These are phyloP conservation scores for Mylabris sibirica DNA, from an alignment of 2,888 invertebrate genomes.

Conservation along the genomic window DNA sequence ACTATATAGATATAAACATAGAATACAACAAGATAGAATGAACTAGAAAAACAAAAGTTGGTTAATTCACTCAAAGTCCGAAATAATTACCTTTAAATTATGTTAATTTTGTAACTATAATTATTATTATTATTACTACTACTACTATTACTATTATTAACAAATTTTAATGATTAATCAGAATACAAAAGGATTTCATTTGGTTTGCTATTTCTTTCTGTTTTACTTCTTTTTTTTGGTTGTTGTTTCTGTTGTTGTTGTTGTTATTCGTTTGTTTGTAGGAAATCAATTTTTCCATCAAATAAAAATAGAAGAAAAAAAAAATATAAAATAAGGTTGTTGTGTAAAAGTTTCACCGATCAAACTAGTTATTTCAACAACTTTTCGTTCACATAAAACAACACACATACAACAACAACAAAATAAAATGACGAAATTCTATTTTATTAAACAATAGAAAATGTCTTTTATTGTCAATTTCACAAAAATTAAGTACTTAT, in stretches of 20 bases:
- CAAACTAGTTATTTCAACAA: constrained; percentile 9
- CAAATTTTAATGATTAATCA: background rate
- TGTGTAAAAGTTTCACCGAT: constrained; percentile 18
- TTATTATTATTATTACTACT: constrained; percentile 36
- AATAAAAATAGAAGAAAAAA: constrained; percentile 19
- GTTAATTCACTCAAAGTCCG: constrained; percentile 36
- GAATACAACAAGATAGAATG: constrained; percentile 35
- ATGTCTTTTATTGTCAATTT: constrained; percentile 20
- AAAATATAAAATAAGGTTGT: constrained; percentile 1
- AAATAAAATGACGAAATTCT: constrained; percentile 12
- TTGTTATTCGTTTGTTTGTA: background rate
- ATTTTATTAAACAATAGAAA: constrained; percentile 18
- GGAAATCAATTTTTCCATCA: constrained; percentile 14
- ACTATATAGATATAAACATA: too few relatives aligned
- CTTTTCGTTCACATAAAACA: constrained; percentile 13
- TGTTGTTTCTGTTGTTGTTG: too few relatives aligned
- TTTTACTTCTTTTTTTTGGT: too few relatives aligned
- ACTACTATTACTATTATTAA: background rate
- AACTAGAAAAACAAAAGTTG: constrained; percentile 15
- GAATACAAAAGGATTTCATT: background rate
- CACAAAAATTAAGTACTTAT: constrained; percentile 15
- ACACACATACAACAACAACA: background rate
- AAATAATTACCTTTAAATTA: constrained; percentile 43
- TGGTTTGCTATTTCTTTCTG: too few relatives aligned
- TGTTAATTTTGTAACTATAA: constrained; percentile 39